Base-by-base conservation (phyloP, 2,797 vertebrate species). In the Xiphorhynchus erythropygius region DNA sequence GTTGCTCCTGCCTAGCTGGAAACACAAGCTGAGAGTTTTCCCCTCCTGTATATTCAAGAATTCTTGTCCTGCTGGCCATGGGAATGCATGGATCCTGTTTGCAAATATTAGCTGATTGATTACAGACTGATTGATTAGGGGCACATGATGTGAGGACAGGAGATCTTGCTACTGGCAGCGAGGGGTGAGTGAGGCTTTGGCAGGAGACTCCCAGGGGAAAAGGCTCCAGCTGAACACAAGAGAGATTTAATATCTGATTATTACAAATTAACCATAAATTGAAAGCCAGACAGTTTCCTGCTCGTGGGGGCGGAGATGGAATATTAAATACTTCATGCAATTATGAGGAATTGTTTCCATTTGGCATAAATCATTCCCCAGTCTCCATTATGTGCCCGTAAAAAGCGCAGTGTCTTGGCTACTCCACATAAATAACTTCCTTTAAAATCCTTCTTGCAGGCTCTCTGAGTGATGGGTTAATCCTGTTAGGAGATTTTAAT, bases 281-380 rank as follows among this genome's bases (percentile, higher is more conserved):
- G 89, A 80, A 76, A 83, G n/a, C 73, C 91, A 90, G 91, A 79
- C 90, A 91, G 77, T 62, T 96, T 94, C 81, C 94, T 94, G 87
- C 47, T 76, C 67, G 11, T 3, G 24, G 84, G 63, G 82, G 90
- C 2, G n/a, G 93, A 89, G 78, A 88, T 83, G 82, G 89, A 82
- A 80, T 89, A 94, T 88, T 79, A 94, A 95, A 84, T 23, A 77
- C 71, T 93, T 32, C 30, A 30, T 50, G 74, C 91, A 96, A 78
- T 90, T 90, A 90, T 81, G 42, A 93, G 74, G 74, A 91, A 94
- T 93, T 94, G 88, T 95, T 94, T 96, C 96, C 92, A 91, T 95
- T 95, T 95, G 93, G 67, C 74, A 93, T 91, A 18, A 92, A 94
- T 95, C 92, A 91, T 75, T 24, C 82, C 50, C 37, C 69, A 68